Evolutionary conservation across 2,888 invertebrate species (phyloP).

Genomic region (Thymelicus lineola): DNA sequence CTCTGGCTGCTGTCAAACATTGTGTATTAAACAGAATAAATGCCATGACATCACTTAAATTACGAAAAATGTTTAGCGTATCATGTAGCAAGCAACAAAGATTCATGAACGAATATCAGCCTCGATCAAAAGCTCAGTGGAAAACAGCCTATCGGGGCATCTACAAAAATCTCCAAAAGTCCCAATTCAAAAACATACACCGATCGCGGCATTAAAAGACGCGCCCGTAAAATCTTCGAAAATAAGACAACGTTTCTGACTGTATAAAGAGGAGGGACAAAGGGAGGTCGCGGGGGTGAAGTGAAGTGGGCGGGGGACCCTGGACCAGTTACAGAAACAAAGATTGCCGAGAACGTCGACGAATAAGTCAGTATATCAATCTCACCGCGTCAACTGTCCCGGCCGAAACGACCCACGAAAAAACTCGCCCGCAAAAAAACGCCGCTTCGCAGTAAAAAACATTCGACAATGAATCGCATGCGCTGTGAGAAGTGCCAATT

Average conservation of each 20-base stretch:
- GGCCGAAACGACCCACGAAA: constrained; percentile 79
- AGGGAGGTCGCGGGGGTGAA: constrained; percentile 62
- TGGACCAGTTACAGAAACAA: constrained; percentile 81
- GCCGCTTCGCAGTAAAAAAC: constrained; percentile 65
- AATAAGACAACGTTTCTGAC: constrained; percentile 75
- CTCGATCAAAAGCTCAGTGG: constrained; percentile 22
- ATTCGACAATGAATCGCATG: constrained; percentile 80
- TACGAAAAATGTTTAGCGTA: no score
- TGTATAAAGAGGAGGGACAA: constrained; percentile 78
- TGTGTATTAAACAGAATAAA: neutral
- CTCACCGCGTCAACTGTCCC: constrained; percentile 78
- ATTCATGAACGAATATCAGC: neutral
- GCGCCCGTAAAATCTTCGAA: constrained; percentile 64
- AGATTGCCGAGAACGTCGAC: constrained; percentile 80
- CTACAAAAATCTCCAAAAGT: constrained; percentile 47
- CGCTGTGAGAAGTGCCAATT: constrained; percentile 84
- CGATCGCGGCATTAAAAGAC: constrained; percentile 42
- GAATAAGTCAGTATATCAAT: constrained; percentile 82
- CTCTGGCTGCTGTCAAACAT: neutral
- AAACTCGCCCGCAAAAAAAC: constrained; percentile 72
- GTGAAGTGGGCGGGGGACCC: constrained; percentile 49
- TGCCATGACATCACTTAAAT: no score
- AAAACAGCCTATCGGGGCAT: constrained; percentile 27
- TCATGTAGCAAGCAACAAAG: neutral
- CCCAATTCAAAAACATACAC: constrained; percentile 50